A percentile compares a stretch with the other conserved stretches of the same genome.
Conservation (phyloP, 2,888 invertebrate genomes). For the Coleophora flavipennella region DNA sequence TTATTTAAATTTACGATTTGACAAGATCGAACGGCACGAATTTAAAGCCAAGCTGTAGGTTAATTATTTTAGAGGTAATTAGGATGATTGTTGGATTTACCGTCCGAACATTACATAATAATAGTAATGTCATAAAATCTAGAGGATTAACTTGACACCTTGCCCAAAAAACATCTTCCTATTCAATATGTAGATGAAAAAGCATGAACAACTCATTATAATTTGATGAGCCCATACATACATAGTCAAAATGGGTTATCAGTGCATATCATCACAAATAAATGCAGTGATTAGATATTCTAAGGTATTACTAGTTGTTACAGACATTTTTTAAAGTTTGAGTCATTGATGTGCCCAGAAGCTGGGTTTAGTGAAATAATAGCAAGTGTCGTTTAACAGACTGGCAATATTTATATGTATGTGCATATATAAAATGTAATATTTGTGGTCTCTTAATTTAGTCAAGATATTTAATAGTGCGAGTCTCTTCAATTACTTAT, state of each 20-base stretch:
- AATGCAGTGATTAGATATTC: slow-evolving; percentile 70
- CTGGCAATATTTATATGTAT: slow-evolving; percentile 70
- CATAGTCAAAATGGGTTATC: slow-evolving; percentile 60
- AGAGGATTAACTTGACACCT: slow-evolving; percentile 53
- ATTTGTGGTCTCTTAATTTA: slow-evolving; percentile 70
- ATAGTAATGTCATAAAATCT: slow-evolving; percentile 59
- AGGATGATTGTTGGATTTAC: slow-evolving; percentile 68
- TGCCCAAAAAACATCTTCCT: slow-evolving; percentile 48
- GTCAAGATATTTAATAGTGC: slow-evolving; percentile 71
- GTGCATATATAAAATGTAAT: slow-evolving; percentile 68
- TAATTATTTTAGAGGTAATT: slow-evolving; percentile 59
- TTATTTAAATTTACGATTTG: slow-evolving; percentile 59
- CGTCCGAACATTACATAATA: slow-evolving; percentile 68
- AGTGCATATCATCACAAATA: slow-evolving; percentile 73
- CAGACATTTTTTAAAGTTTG: slow-evolving; percentile 62
- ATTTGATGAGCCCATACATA: slow-evolving; percentile 46
- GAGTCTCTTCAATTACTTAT: slow-evolving; percentile 66
- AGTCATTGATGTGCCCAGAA: slow-evolving; percentile 67
- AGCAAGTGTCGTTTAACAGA: slow-evolving; percentile 66
- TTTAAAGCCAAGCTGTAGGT: slow-evolving; percentile 70
- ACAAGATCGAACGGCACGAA: slow-evolving; percentile 60
- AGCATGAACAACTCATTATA: slow-evolving; percentile 48
- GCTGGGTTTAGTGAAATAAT: slow-evolving; percentile 69
- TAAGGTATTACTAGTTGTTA: slow-evolving; percentile 72
- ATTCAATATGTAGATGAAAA: slow-evolving; percentile 37